Conservation (phyloP, 2,113 vertebrate genomes). For the Cynocephalus volans region DNA sequence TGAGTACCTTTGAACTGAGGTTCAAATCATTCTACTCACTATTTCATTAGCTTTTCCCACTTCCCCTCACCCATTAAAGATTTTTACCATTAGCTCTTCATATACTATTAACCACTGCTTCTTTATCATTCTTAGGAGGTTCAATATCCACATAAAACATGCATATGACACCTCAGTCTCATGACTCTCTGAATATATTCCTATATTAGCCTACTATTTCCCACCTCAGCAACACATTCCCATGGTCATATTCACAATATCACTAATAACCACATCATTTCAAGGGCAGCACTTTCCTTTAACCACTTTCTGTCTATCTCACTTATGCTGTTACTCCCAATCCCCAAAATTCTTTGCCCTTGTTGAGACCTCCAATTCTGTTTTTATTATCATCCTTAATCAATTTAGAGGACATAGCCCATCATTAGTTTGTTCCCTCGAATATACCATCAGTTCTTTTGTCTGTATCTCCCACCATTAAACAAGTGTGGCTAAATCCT, state of each 20-base stretch:
- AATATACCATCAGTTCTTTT: neutral
- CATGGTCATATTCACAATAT: neutral
- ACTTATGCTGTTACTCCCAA: neutral
- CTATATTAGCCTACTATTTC: neutral
- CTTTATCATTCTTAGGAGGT: slow-evolving; percentile 5
- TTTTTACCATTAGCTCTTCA: neutral
- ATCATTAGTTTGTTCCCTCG: neutral
- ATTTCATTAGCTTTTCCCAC: neutral
- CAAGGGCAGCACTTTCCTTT: neutral
- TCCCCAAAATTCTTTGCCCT: neutral
- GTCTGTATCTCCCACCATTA: neutral
- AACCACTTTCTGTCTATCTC: neutral
- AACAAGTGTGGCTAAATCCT: neutral
- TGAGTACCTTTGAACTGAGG: neutral
- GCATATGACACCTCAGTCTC: neutral
- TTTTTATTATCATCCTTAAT: neutral
- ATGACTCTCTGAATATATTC: neutral
- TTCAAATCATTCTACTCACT: neutral
- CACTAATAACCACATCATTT: neutral
- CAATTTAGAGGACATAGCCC: neutral
- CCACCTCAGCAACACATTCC: neutral
- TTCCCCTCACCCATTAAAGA: neutral
- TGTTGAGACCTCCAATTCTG: neutral
- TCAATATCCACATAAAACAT: neutral
- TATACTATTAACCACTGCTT: neutral